Conservation (phyloP, 1,140 invertebrate genomes). For the Aricia agestis region DNA sequence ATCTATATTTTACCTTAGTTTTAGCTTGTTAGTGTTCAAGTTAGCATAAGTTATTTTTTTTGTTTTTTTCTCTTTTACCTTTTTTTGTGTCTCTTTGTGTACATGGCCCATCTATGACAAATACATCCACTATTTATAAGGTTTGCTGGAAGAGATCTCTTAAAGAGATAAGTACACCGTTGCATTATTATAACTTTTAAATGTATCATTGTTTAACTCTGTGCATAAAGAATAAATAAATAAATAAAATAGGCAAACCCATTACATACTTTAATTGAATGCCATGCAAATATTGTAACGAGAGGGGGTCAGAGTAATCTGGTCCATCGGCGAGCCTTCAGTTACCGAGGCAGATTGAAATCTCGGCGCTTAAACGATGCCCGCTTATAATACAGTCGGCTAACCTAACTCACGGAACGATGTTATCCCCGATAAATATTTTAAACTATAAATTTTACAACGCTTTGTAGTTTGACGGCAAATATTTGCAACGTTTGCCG, state of each 20-base stretch:
- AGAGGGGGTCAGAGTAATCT: not conserved
- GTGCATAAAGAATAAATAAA: no score
- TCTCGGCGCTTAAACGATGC: constrained; percentile 6
- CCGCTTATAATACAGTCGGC: constrained; percentile 1
- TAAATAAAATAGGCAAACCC: not conserved
- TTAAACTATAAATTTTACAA: constrained; percentile 10
- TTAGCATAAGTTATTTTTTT: no score
- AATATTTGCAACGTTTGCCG: constrained; percentile 4
- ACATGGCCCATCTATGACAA: no score
- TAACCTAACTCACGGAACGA: constrained; percentile 12
- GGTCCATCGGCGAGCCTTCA: constrained; percentile 3
- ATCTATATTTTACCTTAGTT: no score
- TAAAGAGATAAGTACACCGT: no score
- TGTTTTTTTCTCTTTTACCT: no score
- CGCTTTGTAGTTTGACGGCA: not conserved
- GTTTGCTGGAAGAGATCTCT: no score
- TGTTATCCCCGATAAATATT: constrained; percentile 11
- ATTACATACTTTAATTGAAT: constrained; percentile 1
- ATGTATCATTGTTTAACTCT: no score
- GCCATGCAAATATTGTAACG: constrained; percentile 9
- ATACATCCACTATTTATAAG: no score
- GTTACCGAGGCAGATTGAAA: constrained; percentile 13
- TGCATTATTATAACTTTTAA: no score
- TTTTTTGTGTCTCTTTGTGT: no score
- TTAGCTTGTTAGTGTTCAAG: no score